These are phyloP conservation scores for Homarus americanus DNA, from an alignment of 1,140 invertebrate genomes.

Conservation along the genomic window DNA sequence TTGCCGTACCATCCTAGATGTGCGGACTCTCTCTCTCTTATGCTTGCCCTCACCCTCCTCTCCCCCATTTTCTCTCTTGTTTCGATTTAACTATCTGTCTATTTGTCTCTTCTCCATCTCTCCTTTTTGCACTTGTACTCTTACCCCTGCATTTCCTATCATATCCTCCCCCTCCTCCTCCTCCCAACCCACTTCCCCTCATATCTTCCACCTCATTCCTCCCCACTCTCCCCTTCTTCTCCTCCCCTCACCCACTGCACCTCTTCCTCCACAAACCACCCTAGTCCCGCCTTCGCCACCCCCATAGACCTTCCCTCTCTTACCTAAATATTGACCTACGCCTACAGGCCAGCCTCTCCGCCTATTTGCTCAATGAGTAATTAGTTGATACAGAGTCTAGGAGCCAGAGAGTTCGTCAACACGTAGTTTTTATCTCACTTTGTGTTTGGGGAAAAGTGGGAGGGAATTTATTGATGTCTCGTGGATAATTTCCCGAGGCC, in stretches of 20 bases:
- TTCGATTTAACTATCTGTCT: neutral
- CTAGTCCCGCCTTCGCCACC: no score
- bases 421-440: no score
- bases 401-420: neutral
- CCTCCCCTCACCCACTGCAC: no score
- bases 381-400: neutral
- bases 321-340: neutral
- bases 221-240: neutral
- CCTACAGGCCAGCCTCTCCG: neutral
- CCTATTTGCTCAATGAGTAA: neutral
- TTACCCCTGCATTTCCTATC: no score
- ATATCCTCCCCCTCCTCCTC: no score
- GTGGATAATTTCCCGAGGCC: no score
- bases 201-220: neutral
- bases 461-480: no score
- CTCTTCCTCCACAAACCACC: neutral
- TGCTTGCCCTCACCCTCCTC: neutral
- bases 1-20: neutral
- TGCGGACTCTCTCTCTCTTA: neutral
- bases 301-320: neutral
- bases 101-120: neutral
- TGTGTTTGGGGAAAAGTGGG: neutral
- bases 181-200: no score
- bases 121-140: neutral
- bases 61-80: neutral